phyloP scores from a whole-genome alignment of 1,140 invertebrate species.

The Metopolophium dirhodum region DNA sequence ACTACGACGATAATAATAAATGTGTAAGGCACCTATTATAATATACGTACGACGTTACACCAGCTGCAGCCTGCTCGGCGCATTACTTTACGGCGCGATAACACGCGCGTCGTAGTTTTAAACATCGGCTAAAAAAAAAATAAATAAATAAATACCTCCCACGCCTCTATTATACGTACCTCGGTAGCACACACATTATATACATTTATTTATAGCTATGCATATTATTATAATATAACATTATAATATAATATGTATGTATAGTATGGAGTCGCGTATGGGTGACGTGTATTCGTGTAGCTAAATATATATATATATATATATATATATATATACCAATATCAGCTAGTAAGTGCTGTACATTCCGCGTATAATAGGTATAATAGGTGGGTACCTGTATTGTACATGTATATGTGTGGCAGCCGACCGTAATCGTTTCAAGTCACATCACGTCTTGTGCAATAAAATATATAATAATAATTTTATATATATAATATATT shows the following conservation, averaged over 20 bases:
- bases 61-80: not conserved
- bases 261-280: not conserved
- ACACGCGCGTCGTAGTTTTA: not conserved
- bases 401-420: not conserved
- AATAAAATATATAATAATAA: not conserved
- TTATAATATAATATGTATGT: too few species aligned
- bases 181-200: not conserved
- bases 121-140: not conserved
- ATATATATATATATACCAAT: too few species aligned
- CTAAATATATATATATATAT: too few species aligned
- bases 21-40: not conserved
- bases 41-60: not conserved
- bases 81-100: not conserved
- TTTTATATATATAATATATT: not conserved
- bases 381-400: not conserved
- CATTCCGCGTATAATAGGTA: not conserved
- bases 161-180: not conserved
- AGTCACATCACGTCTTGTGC: not conserved
- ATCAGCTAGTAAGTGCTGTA: not conserved
- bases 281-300: not conserved
- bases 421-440: slow-evolving; percentile 1
- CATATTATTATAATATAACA: not conserved
- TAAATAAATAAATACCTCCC: not conserved
- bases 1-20: not conserved
- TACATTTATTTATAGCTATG: not conserved